Evolutionary conservation across 2,888 invertebrate genomes (phyloP).

Genomic region (Callosobruchus maculatus): DNA sequence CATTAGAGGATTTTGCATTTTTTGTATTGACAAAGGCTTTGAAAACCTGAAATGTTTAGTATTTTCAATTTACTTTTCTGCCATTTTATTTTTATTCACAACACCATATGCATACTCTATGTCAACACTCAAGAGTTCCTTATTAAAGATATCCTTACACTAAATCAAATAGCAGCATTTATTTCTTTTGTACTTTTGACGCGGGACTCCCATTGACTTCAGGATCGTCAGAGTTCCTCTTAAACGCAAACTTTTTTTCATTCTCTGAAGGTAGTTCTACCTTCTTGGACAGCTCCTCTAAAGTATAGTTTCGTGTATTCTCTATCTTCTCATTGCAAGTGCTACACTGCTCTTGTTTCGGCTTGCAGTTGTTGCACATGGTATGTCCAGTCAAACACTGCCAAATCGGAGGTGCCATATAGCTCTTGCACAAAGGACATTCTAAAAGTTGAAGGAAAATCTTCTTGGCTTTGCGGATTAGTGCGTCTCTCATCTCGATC

Average conservation of each 20-base stretch:
- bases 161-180: too few relatives aligned
- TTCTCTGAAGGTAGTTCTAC: slow-evolving; percentile 12
- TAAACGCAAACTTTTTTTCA: slow-evolving; percentile 11
- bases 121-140: neutral
- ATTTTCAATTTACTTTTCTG: neutral
- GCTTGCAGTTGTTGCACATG: slow-evolving; percentile 31
- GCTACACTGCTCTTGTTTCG: slow-evolving; percentile 25
- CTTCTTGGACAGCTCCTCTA: slow-evolving; percentile 18
- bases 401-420: slow-evolving; percentile 30
- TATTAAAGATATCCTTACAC: neutral
- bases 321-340: slow-evolving; percentile 14
- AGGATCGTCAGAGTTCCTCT: slow-evolving; percentile 11
- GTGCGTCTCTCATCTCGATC: slow-evolving; percentile 19
- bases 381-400: slow-evolving; percentile 35
- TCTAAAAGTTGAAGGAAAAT: slow-evolving; percentile 22
- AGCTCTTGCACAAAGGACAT: slow-evolving; percentile 34
- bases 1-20: too few relatives aligned
- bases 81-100: neutral
- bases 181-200: slow-evolving; percentile 11
- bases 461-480: slow-evolving; percentile 23
- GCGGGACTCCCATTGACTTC: slow-evolving; percentile 7
- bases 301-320: slow-evolving; percentile 14
- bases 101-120: neutral
- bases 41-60: too few relatives aligned
- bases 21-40: too few relatives aligned